Base-by-base conservation (phyloP, 2,888 invertebrate species). In the Epiblema foenella region DNA sequence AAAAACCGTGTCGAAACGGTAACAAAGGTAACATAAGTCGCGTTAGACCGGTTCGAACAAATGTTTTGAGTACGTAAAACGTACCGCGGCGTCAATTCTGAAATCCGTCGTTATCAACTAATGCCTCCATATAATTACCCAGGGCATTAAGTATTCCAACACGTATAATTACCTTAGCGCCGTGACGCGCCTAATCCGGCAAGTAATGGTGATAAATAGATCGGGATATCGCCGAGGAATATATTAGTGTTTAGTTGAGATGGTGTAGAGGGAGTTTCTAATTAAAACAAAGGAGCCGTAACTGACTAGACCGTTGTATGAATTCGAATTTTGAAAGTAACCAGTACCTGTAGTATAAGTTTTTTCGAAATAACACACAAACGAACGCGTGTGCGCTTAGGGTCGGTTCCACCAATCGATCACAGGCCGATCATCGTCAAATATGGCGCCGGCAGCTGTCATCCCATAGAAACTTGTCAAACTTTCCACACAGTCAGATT, bases 191-290 rank as follows among this genome's bases (percentile, higher is more conserved):
- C 83, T 90, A 88, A 90, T 89, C 88, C 87, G 78, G 80, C 84
- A 77, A 82, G 85, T 91, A 91, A 91, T 90, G 87, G 86, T 89
- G 90, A 91, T 91, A 91, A 90, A 90, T 90, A 91, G 89, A 89
- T 87, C 84, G 79, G 73, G 74, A 82, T 88, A 88, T 85, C 81
- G 80, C 80, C 78, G 83, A 80, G 77, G 85, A 85, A 87, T 89
- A 86, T 84, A 87, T 87, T 85, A 86, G 77, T 78, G 79, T 78
- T 80, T 68, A 63, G 58, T 51, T 52, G 58, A 42, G 24, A 52
- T 49, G 39, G 64, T 42, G 33, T 46, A 12, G 29, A 29, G 11
- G 52, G 54, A 33, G 20, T 39, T 64, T 64, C 39, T 39, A 64
- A 64, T 54, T 64, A 20, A 52, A 63, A 51, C 9, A 7, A 20